These are phyloP conservation scores for Drosophila recens DNA, from an alignment of 2,888 invertebrate species.

Conservation along the genomic window DNA sequence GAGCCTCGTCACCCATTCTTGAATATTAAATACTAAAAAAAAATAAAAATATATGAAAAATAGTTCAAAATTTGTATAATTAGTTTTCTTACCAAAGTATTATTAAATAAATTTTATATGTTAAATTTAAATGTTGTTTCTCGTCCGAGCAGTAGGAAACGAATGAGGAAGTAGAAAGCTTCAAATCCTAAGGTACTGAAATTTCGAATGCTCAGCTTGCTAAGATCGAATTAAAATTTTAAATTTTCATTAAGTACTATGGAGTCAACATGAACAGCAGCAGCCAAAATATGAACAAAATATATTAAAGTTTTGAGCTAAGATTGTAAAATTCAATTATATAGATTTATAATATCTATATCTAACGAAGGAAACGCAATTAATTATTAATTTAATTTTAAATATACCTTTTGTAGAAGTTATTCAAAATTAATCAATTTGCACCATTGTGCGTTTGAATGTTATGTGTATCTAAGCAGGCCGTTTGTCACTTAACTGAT, in stretches of 20 bases:
- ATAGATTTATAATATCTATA: too few species aligned
- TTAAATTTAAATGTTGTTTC: constrained; percentile 19
- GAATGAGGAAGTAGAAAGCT: not conserved
- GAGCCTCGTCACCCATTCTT: constrained; percentile 8
- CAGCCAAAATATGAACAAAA: not conserved
- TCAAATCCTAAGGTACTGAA: not conserved
- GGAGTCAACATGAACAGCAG: not conserved
- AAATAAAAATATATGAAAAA: not conserved
- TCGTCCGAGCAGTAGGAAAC: constrained; percentile 6
- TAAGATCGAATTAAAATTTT: not conserved
- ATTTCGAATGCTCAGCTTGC: constrained; percentile 6
- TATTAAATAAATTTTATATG: constrained; percentile 10
- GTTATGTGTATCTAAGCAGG: not conserved
- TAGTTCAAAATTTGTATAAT: not conserved
- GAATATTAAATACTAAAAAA: not conserved
- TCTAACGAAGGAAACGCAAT: not conserved
- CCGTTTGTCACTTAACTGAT: not conserved
- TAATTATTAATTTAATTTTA: not conserved
- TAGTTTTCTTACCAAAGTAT: constrained; percentile 6
- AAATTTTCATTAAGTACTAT: constrained; percentile 13
- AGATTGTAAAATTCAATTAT: too few species aligned
- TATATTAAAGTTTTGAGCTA: not conserved
- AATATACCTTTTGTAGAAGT: not conserved
- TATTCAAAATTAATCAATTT: not conserved
- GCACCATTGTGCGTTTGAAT: not conserved